Percentiles rank a stretch among this genome's conserved stretches.
Conservation (phyloP, 1,140 invertebrate species). For the Monochamus saltuarius region DNA sequence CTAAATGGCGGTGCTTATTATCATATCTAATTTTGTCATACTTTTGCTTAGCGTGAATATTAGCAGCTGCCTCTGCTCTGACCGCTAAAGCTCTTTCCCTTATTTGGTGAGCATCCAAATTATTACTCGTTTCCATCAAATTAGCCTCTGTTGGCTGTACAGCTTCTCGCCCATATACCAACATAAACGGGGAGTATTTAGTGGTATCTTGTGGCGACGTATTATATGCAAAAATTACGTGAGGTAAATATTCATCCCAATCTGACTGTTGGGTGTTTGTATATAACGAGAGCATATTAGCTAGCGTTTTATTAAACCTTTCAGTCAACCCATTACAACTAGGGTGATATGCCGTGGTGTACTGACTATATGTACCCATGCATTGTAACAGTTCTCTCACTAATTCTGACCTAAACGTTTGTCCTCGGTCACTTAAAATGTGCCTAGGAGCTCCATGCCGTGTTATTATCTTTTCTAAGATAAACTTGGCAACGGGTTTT, state of each 20-base stretch:
- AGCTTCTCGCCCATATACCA: slow-evolving; percentile 27
- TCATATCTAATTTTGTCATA: no score
- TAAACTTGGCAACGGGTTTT: slow-evolving; percentile 4
- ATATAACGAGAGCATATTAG: slow-evolving; percentile 29
- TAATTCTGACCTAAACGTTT: slow-evolving; percentile 33
- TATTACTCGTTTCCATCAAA: slow-evolving; percentile 3
- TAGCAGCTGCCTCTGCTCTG: slow-evolving; percentile 15
- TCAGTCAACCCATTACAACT: slow-evolving; percentile 42
- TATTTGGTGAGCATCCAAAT: slow-evolving; percentile 1
- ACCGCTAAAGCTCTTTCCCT: slow-evolving; percentile 18
- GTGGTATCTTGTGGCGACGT: slow-evolving; percentile 27
- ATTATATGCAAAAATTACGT: slow-evolving; percentile 34
- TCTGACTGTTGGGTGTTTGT: slow-evolving; percentile 28
- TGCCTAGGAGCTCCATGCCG: slow-evolving; percentile 30
- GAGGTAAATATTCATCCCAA: slow-evolving; percentile 26
- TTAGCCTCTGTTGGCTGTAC: slow-evolving; percentile 26
- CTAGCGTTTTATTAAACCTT: slow-evolving; percentile 41
- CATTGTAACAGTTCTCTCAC: slow-evolving; percentile 25
- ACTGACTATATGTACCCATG: slow-evolving; percentile 27
- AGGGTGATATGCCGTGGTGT: slow-evolving; percentile 45
- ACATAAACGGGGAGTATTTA: slow-evolving; percentile 20
- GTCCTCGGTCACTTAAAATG: slow-evolving; percentile 30
- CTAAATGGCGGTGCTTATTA: slow-evolving; percentile 22
- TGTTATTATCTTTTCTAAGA: slow-evolving; percentile 34
- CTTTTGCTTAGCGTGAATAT: slow-evolving; percentile 6